A percentile compares a stretch with the other conserved stretches of the same genome.
Conservation (phyloP, 92 coral and sea anemone species). For the Phenganax stokvisi region DNA sequence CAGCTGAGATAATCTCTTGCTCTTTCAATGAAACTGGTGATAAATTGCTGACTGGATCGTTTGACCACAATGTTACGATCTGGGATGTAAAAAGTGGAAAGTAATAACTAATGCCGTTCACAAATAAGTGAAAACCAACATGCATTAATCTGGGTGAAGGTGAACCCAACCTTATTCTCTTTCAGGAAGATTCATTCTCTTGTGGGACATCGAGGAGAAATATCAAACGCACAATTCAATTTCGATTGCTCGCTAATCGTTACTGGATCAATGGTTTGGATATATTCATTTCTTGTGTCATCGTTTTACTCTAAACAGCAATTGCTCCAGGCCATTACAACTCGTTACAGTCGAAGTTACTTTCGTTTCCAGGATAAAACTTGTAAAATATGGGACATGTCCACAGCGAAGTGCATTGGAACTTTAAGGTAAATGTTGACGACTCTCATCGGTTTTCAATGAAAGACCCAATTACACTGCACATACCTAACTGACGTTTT, state of each 20-base stretch:
- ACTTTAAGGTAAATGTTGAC: conserved; percentile 67
- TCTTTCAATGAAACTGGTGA: conserved; percentile 88
- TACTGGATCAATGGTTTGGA: conserved; percentile 90
- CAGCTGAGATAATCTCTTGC: conserved; percentile 97
- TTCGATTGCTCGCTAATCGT: conserved; percentile 90
- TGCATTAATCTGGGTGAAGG: neutral
- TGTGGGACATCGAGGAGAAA: conserved; percentile 97
- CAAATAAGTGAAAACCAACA: neutral
- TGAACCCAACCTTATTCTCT: neutral
- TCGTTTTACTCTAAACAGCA: neutral
- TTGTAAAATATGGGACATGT: conserved; percentile 93
- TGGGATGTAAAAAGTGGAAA: conserved; percentile 96
- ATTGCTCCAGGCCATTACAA: neutral
- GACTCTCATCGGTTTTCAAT: neutral
- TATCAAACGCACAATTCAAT: conserved; percentile 94
- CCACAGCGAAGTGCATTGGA: conserved; percentile 90
- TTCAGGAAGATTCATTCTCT: conserved; percentile 82
- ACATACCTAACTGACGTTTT: no score
- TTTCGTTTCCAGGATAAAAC: conserved; percentile 72
- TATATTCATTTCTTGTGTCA: neutral
- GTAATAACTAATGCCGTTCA: conserved; percentile 26
- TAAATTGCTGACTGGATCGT: conserved; percentile 89
- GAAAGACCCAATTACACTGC: no score
- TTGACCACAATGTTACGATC: conserved; percentile 98
- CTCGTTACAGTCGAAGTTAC: neutral